Evolutionary conservation across 2,113 vertebrate genomes (phyloP), one percentile per base, ranked within the genome.

Genomic region (Osmerus mordax): DNA sequence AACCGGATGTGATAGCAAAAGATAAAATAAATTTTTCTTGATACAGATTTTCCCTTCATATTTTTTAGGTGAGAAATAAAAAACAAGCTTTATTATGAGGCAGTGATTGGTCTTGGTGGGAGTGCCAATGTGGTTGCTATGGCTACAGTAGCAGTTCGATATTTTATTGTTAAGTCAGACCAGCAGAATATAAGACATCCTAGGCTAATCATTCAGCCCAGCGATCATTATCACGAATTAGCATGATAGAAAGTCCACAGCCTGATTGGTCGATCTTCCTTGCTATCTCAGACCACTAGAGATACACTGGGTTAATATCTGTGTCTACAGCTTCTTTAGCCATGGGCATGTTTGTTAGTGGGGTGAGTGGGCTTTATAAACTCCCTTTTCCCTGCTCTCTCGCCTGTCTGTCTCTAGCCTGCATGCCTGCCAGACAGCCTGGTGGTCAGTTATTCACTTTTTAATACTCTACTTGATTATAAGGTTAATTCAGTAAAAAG

Each of bases 391-490:
- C 23, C 19, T 62, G 60, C 61, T 18, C 6, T 15, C 32, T 68
- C 56, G 62, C 69, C 23, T 71, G 75, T 74, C 73, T 74, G 64
- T 72, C 68, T 53, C 59, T 77, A 19, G 69, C 71, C 78, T 78
- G 69, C 61, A 77, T 65, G 53, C 28, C 52, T 53, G 71, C 21
- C 69, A 41, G 74, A 77, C 73, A 65, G 63, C 53, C 53, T 67
- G 25, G 16, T 76, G 32, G 67, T 59, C 58, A 28, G 8, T 47
- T 28, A 4, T 68, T 68, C 29, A 59, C 69, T 36, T 36, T 36
- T 7, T 36, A 78, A 60, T 72, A 23, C 8, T 19, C 18, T n/a
- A 51, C 18, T 5, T 51, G 32, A 71, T 64, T 47, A 56, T 36
- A 74, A 58, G 60, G 70, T 71, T 67, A n/a, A 29, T 65, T n/a